Base-by-base conservation (phyloP, 2,888 invertebrate species). In the Parelbella ahira region DNA sequence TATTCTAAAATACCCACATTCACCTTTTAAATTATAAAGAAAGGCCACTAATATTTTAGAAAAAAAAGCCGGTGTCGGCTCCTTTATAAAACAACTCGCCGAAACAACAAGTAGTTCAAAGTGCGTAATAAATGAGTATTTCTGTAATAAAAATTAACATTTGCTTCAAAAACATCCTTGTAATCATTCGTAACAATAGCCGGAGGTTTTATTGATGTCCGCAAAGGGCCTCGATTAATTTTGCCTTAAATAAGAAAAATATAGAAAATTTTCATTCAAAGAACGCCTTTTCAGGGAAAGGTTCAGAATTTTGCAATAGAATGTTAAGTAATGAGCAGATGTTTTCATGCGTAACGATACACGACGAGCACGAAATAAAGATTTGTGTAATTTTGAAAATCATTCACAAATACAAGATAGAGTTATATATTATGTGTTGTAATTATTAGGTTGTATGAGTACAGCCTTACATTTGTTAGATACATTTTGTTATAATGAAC, bases 101-200 rank as follows among this genome's bases (percentile, higher is more conserved):
- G 44, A 28, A 70, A 68, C 67, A 66, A 72, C 57, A 57, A 70
- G 67, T 63, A 67, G 62, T 62, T 67, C 61, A 67, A 73, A 72
- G 68, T 73, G 64, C 63, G 66, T 48, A 47, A 39, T 48, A 46
- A 54, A 53, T 54, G 49, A 50, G 67, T 65, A 66, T 74, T 60
- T 55, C 66, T 64, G 68, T 76, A 77, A 82, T 83, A 80, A 77
- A 79, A 78, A 83, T 79, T 82, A 80, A 80, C 78, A 81, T 82
- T 82, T 74, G 65, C 75, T 73, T 77, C 67, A 73, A 65, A 74
- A 71, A 72, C 68, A 74, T 74, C 71, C 72, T 74, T 76, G 71
- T 79, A 81, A 81, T 82, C 75, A 81, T 73, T 69, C 58, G 60
- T 74, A 73, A 84, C 83, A 83, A 84, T 82, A 68, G 75, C 74